phyloP scores from a whole-genome alignment of 2,797 vertebrate genomes.

The Cottoperca gobio region DNA sequence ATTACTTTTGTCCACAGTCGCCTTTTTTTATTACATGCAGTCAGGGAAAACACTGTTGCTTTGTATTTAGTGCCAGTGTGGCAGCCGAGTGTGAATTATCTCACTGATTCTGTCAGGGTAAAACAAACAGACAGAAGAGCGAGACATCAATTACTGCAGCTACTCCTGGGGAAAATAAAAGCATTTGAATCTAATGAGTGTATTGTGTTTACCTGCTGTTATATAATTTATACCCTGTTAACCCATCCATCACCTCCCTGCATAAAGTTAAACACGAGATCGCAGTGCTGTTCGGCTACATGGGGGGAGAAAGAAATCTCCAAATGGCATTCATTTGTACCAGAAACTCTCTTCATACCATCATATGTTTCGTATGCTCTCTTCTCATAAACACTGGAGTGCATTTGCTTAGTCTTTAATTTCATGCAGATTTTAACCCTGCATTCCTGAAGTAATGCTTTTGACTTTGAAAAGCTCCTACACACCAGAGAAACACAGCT shows the following conservation, averaged over 20 bases:
- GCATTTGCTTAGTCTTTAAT: conserved; percentile 65
- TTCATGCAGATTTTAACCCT: conserved; percentile 71
- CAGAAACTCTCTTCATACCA: conserved; percentile 40
- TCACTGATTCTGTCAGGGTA: conserved; percentile 67
- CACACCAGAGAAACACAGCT: conserved; percentile 77
- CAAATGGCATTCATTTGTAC: conserved; percentile 35
- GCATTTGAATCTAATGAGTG: conserved; percentile 78
- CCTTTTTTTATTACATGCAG: conserved; percentile 49
- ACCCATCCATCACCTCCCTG: conserved; percentile 77
- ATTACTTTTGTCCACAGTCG: conserved; percentile 38
- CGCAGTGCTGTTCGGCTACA: conserved; percentile 26
- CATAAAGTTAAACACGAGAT: conserved; percentile 56
- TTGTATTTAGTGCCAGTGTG: conserved; percentile 71
- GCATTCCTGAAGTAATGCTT: conserved; percentile 75
- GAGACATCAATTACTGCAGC: conserved; percentile 79
- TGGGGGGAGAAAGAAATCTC: neutral
- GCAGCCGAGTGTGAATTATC: conserved; percentile 74
- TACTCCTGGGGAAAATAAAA: conserved; percentile 82
- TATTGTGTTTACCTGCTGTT: conserved; percentile 82
- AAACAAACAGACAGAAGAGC: conserved; percentile 80
- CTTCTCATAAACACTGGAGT: conserved; percentile 60
- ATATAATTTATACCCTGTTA: conserved; percentile 79
- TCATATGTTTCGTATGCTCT: conserved; percentile 45
- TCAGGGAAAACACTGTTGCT: conserved; percentile 55
- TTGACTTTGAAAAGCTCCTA: conserved; percentile 78